phyloP scores from a whole-genome alignment of 2,797 vertebrate genomes.

The Oreochromis grahami region DNA sequence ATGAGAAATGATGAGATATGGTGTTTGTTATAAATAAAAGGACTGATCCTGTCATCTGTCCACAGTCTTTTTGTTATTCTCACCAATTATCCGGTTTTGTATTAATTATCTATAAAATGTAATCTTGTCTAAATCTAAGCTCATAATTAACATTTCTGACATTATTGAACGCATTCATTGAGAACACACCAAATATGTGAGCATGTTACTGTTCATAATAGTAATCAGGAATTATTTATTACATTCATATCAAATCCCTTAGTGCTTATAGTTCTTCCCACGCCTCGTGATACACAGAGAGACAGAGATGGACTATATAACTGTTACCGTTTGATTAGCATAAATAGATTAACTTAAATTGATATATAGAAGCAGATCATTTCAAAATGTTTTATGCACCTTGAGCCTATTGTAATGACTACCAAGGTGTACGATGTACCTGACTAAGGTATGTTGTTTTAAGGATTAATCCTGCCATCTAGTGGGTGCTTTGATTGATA shows the following conservation, averaged over 20 bases:
- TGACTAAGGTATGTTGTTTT: background rate
- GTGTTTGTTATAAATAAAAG: slow-evolving; percentile 8
- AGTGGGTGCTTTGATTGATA: slow-evolving; percentile 18
- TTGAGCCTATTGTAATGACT: background rate
- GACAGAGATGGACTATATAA: background rate
- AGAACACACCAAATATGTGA: background rate
- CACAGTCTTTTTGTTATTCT: background rate
- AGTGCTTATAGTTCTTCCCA: background rate
- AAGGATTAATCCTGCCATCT: slow-evolving; percentile 47
- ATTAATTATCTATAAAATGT: background rate
- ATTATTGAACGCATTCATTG: background rate
- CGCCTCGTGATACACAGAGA: background rate
- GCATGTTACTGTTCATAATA: background rate
- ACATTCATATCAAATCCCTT: background rate
- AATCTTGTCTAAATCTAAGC: background rate
- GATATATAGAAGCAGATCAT: background rate
- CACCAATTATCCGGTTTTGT: background rate
- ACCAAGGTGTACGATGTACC: background rate
- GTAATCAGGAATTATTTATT: background rate
- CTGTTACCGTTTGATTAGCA: background rate
- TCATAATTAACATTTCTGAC: background rate
- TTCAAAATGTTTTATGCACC: background rate
- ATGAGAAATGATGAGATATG: background rate
- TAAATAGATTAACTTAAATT: background rate
- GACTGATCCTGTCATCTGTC: background rate